Evolutionary conservation across 2,797 vertebrate genomes (phyloP).

Genomic region (Discoglossus pictus): DNA sequence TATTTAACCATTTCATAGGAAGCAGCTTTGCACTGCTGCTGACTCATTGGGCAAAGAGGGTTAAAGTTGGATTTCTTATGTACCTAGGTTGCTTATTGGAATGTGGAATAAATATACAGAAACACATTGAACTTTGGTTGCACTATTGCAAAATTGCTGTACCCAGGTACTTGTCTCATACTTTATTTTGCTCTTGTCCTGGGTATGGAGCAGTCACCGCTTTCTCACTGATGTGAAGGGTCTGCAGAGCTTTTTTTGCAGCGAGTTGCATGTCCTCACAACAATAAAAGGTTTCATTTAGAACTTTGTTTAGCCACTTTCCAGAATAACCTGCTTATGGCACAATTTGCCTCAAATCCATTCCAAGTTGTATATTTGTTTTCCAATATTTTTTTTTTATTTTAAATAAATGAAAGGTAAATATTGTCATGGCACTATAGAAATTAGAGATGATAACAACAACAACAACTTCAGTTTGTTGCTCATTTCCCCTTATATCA

Average conservation of each 20-base stretch:
- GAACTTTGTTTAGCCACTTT: constrained; percentile 94
- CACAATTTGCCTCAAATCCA: constrained; percentile 99
- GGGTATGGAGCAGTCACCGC: constrained; percentile 90
- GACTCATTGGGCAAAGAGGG: too few species aligned
- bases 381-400: too few species aligned
- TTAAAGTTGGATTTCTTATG: constrained; percentile 84
- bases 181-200: constrained; percentile 99
- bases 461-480: too few species aligned
- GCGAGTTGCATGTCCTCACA: constrained; percentile 32
- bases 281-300: constrained; percentile 39
- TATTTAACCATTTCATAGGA: too few species aligned
- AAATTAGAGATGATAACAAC: too few species aligned
- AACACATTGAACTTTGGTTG: constrained; percentile 91
- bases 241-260: constrained; percentile 18
- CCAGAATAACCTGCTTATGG: constrained; percentile 81
- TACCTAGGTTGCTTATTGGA: constrained; percentile 88
- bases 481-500: too few species aligned
- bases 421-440: too few species aligned
- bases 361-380: constrained; percentile 99
- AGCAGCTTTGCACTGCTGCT: too few species aligned
- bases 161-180: constrained; percentile 99
- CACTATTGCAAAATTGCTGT: constrained; percentile 99
- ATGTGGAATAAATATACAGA: constrained; percentile 95
- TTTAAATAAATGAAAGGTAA: too few species aligned
- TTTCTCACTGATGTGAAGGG: constrained; percentile 29